Base-by-base conservation (phyloP, 2,113 vertebrate genomes). In the Bucco capensis region DNA sequence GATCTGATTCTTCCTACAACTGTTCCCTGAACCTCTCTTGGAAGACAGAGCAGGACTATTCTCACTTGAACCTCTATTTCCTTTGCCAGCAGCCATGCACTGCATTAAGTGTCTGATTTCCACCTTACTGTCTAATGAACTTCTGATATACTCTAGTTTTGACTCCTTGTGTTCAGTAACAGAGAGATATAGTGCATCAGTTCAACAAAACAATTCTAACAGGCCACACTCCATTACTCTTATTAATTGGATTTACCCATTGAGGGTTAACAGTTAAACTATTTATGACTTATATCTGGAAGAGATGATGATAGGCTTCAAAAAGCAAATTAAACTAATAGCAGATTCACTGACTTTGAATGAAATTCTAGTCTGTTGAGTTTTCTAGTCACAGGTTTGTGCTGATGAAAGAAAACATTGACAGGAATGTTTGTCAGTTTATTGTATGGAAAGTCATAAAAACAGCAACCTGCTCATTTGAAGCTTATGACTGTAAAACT, bases 281-380 rank as follows among this genome's bases (percentile, higher is more conserved):
- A 60, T 66, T 82, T 69, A 21, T 83, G 7, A 22, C 24, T 57
- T 79, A 35, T 8, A 57, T 38, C 9, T 66, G 38, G 72, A 81
- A 91, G n/a, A 70, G 10, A 83, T 33, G 4, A 86, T 54, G 38
- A 71, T 9, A 60, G n/a, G 6, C 44, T 89, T 83, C 49, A 30
- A 89, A 95, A 88, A 90, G 14, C 8, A 88, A 86, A 88, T 83
- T 70, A 46, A 89, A 88, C 33, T 50, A 86, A 73, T 47, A 67
- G 25, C 8, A 70, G 50, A 66, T 28, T 86, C 42, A 88, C 19
- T 70, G 40, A n/a, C 65, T 84, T 69, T 80, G 11, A 57, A 62
- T 33, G 24, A 31, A 9, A 80, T 42, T 44, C 28, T 76, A 51
- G 13, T 75, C 61, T 60, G 33, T 9, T 18, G 38, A 81, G 9